phyloP scores from a whole-genome alignment of 2,888 invertebrate species.

The Atrina japonica region DNA sequence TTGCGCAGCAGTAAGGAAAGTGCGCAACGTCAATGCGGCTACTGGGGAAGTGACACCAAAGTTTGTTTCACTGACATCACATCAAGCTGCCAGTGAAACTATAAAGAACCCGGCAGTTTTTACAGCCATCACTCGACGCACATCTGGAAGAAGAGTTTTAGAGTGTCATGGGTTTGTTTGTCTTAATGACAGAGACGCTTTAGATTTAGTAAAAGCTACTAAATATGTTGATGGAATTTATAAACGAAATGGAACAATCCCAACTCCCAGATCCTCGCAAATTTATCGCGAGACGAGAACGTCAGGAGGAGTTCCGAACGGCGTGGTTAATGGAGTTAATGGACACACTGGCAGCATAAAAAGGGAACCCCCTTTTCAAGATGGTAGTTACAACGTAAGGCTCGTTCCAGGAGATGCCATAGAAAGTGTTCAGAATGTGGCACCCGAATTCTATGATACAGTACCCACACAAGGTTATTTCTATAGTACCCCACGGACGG shows the following conservation, averaged over 20 bases:
- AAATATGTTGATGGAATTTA: constrained; percentile 57
- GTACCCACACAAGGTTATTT: constrained; percentile 75
- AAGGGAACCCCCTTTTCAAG: constrained; percentile 12
- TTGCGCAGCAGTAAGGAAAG: constrained; percentile 78
- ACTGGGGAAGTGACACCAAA: constrained; percentile 63
- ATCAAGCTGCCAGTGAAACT: constrained; percentile 64
- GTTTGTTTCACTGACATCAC: constrained; percentile 78
- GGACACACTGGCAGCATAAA: not conserved
- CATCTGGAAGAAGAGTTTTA: constrained; percentile 76
- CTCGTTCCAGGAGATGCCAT: constrained; percentile 57
- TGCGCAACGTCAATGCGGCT: constrained; percentile 59
- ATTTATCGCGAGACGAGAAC: constrained; percentile 3
- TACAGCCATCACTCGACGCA: constrained; percentile 76
- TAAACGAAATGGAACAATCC: constrained; percentile 37
- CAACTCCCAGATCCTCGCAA: not conserved
- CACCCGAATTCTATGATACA: constrained; percentile 72
- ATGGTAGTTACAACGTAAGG: constrained; percentile 40
- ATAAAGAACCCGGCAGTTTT: constrained; percentile 77
- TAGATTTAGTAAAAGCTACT: constrained; percentile 94
- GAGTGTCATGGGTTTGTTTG: constrained; percentile 80
- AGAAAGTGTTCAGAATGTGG: constrained; percentile 48
- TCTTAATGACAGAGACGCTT: constrained; percentile 94
- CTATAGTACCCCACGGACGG: constrained; percentile 69
- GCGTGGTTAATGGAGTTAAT: constrained; percentile 21
- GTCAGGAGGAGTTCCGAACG: constrained; percentile 23